Conservation (phyloP, 2,113 vertebrate genomes). For the Mola mola region DNA sequence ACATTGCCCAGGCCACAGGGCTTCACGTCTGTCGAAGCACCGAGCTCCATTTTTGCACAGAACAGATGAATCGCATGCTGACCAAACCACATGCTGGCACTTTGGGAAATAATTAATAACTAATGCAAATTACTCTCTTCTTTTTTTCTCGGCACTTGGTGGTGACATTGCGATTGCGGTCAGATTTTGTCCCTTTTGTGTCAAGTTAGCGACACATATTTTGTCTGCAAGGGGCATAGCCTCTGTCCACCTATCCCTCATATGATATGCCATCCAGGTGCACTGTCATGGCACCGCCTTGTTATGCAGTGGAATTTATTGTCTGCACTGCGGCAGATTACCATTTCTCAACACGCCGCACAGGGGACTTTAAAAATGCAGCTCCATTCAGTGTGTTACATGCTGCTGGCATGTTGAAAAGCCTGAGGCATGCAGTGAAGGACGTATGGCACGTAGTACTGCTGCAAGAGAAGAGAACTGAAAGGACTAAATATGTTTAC, state of each 20-base stretch:
- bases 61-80: constrained; percentile 70
- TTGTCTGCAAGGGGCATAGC: constrained; percentile 46
- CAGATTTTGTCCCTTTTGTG: constrained; percentile 56
- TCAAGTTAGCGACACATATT: constrained; percentile 51
- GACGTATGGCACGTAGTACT: constrained; percentile 35
- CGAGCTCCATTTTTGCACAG: constrained; percentile 69
- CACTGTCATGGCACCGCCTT: constrained; percentile 73
- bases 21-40: constrained; percentile 72
- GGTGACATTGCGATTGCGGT: constrained; percentile 42
- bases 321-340: constrained; percentile 83
- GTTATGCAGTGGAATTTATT: constrained; percentile 80
- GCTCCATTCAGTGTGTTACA: constrained; percentile 69
- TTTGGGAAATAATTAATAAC: constrained; percentile 73
- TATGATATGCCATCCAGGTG: constrained; percentile 76
- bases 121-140: constrained; percentile 49
- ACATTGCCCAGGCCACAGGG: not conserved
- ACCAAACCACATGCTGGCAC: constrained; percentile 35
- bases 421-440: constrained; percentile 63
- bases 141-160: constrained; percentile 24
- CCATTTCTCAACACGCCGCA: constrained; percentile 80
- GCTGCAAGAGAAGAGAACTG: constrained; percentile 9
- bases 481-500: constrained; percentile 17
- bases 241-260: constrained; percentile 44
- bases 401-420: constrained; percentile 70
- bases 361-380: constrained; percentile 76